These are phyloP conservation scores for Stictonetta naevosa DNA, from an alignment of 2,113 vertebrate genomes.

Conservation along the genomic window DNA sequence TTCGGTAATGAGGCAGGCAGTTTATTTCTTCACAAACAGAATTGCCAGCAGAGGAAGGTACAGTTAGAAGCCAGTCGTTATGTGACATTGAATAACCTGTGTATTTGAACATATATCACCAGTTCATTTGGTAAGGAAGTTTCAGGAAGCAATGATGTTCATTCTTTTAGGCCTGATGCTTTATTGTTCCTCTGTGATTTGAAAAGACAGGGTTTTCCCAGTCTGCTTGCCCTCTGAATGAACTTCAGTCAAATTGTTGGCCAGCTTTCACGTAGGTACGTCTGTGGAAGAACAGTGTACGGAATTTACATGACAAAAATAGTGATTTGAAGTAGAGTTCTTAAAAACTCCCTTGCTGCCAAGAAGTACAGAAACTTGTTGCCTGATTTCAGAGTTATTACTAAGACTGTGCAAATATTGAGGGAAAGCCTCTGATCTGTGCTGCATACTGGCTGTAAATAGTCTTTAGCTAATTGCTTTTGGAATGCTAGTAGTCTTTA, in stretches of 20 bases:
- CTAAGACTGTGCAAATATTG: conserved; percentile 49
- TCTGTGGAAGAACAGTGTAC: neutral
- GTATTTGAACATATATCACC: neutral
- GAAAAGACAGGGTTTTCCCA: neutral
- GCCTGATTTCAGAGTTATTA: conserved; percentile 37
- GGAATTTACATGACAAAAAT: conserved; percentile 32
- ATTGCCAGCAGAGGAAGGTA: neutral
- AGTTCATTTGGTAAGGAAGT: neutral
- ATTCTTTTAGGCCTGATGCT: neutral
- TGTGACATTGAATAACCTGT: neutral
- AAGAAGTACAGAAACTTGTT: conserved; percentile 7
- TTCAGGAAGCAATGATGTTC: neutral
- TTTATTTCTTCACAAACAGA: neutral
- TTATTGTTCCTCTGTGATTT: neutral
- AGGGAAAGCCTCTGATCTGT: conserved; percentile 13
- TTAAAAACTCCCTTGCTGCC: neutral
- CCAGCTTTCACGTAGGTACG: neutral
- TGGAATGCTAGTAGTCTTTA: conserved; percentile 33
- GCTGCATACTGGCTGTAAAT: conserved; percentile 8
- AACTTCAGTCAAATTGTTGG: neutral
- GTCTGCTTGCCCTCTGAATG: neutral
- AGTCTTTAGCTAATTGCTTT: conserved; percentile 41
- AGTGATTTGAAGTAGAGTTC: neutral
- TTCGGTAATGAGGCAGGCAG: neutral
- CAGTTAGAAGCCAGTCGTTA: neutral